Evolutionary conservation across 2,888 invertebrate genomes (phyloP), one percentile per base, ranked within the genome.

Genomic region (Bellardia pandia): DNA sequence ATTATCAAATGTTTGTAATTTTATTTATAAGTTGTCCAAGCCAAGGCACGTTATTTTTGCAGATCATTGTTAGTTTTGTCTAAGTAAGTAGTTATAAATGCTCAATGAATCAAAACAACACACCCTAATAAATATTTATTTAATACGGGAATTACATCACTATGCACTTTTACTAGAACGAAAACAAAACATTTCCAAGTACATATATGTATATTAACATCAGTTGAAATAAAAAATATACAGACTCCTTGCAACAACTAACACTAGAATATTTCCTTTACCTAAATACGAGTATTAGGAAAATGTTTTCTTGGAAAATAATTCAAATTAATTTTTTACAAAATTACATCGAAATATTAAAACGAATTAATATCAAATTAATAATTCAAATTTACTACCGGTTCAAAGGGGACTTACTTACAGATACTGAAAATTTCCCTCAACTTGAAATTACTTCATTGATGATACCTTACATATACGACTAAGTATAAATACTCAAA

Each of bases 371-470:
- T 48, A 48, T n/a, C 9, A 45, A 74, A 45, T 81, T 14, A 81
- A 16, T 58, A 33, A 40, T 58, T 13, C 40, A 23, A 9, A 66
- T 66, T 58, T 37, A 78, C n/a, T 74, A 78, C 86, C 86, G 77
- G 72, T 14, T 86, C 37, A 78, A 30, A 45, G 86, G 86, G 86
- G 86, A 82, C 60, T 77, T 53, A 77, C 81, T 14, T 5, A 48
- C 5, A 48, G 14, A 2, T 37, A 14, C n/a, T 68, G 4, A 14
- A 16, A 48, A 74, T 40, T 75, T 66, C 68, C n/a, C 40, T 53
- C 16, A 48, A 72, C n/a, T 16, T 30, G 13, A 48, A 48, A 40
- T 66, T 42, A 51, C 3, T 23, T 62, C 33, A 51, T 48, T 64
- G 11, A 69, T 56, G 56, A 40, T 56, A 6, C n/a, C 2, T 23